These are phyloP conservation scores for Drosophila teissieri DNA, from an alignment of 1,140 invertebrate species.

Conservation along the genomic window DNA sequence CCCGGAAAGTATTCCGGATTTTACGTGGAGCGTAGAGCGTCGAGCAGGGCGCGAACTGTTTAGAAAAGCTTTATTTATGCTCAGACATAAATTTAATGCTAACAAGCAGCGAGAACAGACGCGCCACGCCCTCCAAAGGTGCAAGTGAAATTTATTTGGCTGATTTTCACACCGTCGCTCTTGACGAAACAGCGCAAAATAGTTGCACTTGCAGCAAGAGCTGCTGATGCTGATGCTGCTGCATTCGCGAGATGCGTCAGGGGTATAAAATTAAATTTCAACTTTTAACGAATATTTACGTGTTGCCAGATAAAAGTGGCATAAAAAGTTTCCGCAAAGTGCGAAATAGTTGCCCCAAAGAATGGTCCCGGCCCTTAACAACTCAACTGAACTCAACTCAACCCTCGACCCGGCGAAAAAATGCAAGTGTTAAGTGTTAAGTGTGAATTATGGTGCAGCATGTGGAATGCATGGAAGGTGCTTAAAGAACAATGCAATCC, in stretches of 20 bases:
- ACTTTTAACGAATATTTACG: slow-evolving; percentile 84
- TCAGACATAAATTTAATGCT: slow-evolving; percentile 77
- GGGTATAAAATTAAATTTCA: slow-evolving; percentile 83
- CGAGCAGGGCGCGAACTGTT: slow-evolving; percentile 64
- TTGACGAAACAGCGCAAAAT: slow-evolving; percentile 43
- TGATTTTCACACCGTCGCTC: slow-evolving; percentile 54
- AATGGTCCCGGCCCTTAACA: slow-evolving; percentile 38
- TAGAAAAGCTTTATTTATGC: slow-evolving; percentile 82
- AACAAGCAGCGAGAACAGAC: slow-evolving; percentile 68
- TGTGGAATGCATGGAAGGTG: slow-evolving; percentile 41
- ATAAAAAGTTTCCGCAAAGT: slow-evolving; percentile 80
- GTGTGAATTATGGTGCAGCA: slow-evolving; percentile 76
- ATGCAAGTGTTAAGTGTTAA: slow-evolving; percentile 73
- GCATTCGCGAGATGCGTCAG: slow-evolving; percentile 25
- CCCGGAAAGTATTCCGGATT: slow-evolving; percentile 16
- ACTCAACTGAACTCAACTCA: slow-evolving; percentile 47
- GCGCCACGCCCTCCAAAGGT: slow-evolving; percentile 56
- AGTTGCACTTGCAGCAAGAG: slow-evolving; percentile 54
- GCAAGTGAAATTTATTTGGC: slow-evolving; percentile 76
- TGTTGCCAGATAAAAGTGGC: slow-evolving; percentile 79
- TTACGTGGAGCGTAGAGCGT: slow-evolving; percentile 25
- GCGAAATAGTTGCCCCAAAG: slow-evolving; percentile 62
- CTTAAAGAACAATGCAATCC: slow-evolving; percentile 65
- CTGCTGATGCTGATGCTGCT: slow-evolving; percentile 35
- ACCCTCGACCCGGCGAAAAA: slow-evolving; percentile 27